Evolutionary conservation across 1,140 invertebrate genomes (phyloP).

Genomic region (Metopolophium dirhodum): DNA sequence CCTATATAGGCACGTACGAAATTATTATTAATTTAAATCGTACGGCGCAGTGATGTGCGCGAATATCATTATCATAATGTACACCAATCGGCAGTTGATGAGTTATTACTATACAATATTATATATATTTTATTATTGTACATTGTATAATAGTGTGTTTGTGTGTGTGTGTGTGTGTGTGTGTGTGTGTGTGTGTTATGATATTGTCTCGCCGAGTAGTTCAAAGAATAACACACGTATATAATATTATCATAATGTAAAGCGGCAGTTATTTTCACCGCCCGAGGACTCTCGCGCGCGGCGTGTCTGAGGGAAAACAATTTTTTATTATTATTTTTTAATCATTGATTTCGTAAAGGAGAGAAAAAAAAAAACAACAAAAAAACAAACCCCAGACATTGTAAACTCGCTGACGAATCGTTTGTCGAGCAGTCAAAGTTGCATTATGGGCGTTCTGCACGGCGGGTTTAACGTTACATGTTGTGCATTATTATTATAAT

Average conservation of each 20-base stretch:
- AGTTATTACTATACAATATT: not conserved
- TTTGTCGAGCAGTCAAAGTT: not conserved
- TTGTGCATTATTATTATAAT: not conserved
- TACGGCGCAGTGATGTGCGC: not conserved
- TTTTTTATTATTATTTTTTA: not conserved
- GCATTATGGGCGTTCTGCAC: not conserved
- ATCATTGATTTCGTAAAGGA: conserved; percentile 34
- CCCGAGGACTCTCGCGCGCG: not conserved
- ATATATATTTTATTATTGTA: not conserved
- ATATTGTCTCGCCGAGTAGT: not conserved
- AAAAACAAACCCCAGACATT: conserved; percentile 13
- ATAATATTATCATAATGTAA: not conserved
- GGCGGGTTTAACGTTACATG: conserved; percentile 37
- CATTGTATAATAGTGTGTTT: not conserved
- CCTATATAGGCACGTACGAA: not conserved
- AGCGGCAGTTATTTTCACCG: not conserved
- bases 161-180: not conserved
- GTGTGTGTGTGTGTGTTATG: not conserved
- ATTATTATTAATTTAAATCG: not conserved
- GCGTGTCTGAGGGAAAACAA: not conserved
- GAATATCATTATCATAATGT: not conserved
- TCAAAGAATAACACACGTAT: conserved; percentile 3
- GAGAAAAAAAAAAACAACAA: not conserved
- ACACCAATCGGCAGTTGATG: not conserved
- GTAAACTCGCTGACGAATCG: conserved; percentile 23